Base-by-base conservation (phyloP, 2,113 vertebrate genomes). In the Pristiophorus japonicus region DNA sequence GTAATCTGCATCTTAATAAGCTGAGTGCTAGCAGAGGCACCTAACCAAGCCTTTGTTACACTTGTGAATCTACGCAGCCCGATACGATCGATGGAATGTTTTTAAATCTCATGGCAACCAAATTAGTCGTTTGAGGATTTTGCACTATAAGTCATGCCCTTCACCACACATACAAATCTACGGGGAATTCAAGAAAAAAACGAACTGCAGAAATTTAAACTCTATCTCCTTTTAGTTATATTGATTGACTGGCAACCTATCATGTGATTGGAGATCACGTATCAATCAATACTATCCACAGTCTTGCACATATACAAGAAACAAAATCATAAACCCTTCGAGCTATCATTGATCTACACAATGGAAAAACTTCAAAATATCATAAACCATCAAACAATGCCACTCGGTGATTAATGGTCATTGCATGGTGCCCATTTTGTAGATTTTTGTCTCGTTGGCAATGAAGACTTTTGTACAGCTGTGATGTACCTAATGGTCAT, bases 241-340 rank as follows among this genome's bases (percentile, higher is more conserved):
- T 92, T 92, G 88, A 92, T 92, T 38, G 88, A 92, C 88, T 63
- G n/a, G 88, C 88, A 63, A 62, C 22, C 88, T 92, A 38, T 63
- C 88, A 92, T 62, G 88, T 92, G 88, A 92, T 92, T 92, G 88
- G 88, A 92, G 88, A 92, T 92, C 59, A 62, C n/a, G n/a, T 92
- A 65, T 65, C 88, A 92, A 92, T 92, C 88, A 92, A 92, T 92
- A 92, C 55, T 92, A 22, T 92, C 88, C 88, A 92, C 88, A 63
- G 88, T 24, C 55, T 20, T 92, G 88, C 59, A 63, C 62, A 34
- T 34, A 92, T 38, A 63, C n/a, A 62, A 92, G n/a, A n/a, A 92
- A 63, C 34, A 92, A 63, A 92, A 92, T n/a, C 88, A 92, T 22
- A 63, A 63, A 42, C 88, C 88, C 88, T 92, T 62, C 88, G 16